phyloP scores from a whole-genome alignment of 2,113 vertebrate species.

The Ginglymostoma cirratum region DNA sequence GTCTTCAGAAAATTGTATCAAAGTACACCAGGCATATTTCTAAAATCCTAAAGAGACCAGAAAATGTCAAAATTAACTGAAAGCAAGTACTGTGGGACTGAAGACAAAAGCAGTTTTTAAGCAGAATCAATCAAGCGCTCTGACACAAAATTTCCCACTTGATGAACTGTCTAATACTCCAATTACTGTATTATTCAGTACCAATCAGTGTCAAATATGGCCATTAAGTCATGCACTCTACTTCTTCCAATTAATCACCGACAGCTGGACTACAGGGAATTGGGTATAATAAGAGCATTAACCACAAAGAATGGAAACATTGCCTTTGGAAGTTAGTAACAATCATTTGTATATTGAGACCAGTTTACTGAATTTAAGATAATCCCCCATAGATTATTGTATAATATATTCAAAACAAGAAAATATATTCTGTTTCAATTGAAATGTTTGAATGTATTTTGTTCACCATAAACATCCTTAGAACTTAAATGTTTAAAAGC shows the following conservation, averaged over 20 bases:
- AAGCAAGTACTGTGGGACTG: neutral
- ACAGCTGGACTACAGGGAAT: conserved; percentile 9
- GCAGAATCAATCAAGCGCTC: neutral
- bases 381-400: neutral
- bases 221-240: neutral
- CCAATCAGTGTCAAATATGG: neutral
- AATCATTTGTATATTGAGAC: neutral
- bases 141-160: neutral
- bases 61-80: conserved; percentile 11
- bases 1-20: neutral
- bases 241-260: conserved; percentile 23
- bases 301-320: conserved; percentile 20
- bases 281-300: neutral
- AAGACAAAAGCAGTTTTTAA: neutral
- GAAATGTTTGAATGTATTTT: neutral
- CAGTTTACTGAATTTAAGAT: conserved; percentile 7
- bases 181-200: neutral
- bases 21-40: neutral
- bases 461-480: neutral
- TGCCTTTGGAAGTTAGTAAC: conserved; percentile 20
- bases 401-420: neutral
- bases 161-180: neutral
- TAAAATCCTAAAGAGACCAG: neutral
- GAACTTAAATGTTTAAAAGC: neutral
- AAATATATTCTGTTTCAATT: neutral